Conservation (phyloP, 2,888 invertebrate genomes). For the Gymnosoma rotundatum region DNA sequence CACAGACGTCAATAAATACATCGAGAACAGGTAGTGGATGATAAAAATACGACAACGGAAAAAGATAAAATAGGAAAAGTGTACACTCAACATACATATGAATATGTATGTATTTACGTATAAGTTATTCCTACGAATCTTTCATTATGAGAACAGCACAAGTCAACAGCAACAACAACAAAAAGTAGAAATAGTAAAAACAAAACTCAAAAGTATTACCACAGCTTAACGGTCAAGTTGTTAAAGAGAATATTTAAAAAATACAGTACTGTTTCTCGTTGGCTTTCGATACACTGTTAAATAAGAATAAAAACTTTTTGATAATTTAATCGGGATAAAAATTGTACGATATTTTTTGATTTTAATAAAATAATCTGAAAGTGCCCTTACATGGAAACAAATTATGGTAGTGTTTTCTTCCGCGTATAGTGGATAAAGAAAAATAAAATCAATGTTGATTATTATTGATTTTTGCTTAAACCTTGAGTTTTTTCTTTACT, state of each 20-base stretch:
- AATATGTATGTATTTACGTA: too few species aligned
- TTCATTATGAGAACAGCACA: conserved; percentile 65
- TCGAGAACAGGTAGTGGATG: conserved; percentile 37
- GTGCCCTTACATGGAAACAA: too few species aligned
- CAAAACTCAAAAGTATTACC: conserved; percentile 68
- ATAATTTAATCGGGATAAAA: too few species aligned
- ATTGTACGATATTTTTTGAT: too few species aligned
- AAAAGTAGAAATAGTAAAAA: conserved; percentile 38
- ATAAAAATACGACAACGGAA: conserved; percentile 16
- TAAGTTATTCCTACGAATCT: conserved; percentile 65
- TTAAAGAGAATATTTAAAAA: conserved; percentile 69
- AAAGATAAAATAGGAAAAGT: conserved; percentile 7
- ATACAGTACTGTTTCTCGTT: conserved; percentile 33
- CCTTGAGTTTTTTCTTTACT: too few species aligned
- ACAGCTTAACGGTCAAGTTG: conserved; percentile 71
- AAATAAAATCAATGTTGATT: too few species aligned
- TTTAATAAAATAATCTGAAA: too few species aligned
- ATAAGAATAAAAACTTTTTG: not conserved
- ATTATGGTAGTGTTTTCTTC: too few species aligned
- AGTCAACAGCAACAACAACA: conserved; percentile 57
- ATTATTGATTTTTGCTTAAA: too few species aligned
- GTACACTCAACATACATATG: conserved; percentile 15
- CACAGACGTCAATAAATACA: conserved; percentile 27
- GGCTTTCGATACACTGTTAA: conserved; percentile 28
- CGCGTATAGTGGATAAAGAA: too few species aligned